Evolutionary conservation across 2,888 invertebrate species (phyloP), one percentile per base, ranked within the genome.

Genomic region (Julus scanicus): DNA sequence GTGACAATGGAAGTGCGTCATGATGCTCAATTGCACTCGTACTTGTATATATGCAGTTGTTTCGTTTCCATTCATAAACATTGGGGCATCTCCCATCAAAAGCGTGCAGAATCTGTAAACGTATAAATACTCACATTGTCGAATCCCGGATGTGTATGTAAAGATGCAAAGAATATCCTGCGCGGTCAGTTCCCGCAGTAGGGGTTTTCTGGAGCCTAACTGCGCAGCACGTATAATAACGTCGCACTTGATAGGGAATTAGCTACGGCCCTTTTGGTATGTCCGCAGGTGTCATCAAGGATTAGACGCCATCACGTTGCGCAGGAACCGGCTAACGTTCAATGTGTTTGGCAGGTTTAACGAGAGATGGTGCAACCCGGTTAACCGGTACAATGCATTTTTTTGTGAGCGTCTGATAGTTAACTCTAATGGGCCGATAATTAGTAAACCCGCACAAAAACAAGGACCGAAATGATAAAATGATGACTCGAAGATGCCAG

Each of bases 111-210:
- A 71, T 29, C 37, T 8, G 80, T 29, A 37, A 80, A 80, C 80
- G 13, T 13, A 63, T 63, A 44, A n/a, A 8, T 71, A 71, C 80
- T 80, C 13, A 80, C 80, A 80, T 80, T 80, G 80, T 80, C 80
- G 80, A 13, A 1, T 80, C 20, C 29, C 37, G 80, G 80, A 80
- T 29, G 80, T 80, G 80, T n/a, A n/a, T n/a, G n/a, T n/a, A n/a
- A 80, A 2, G 80, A 20, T 1, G 0, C 11, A 2, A 44, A 5
- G 6, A 44, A 5, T 44, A 44, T 44, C 44, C 44, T 44, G 44
- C 6, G 44, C 44, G 44, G 44, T 5, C 44, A 44, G 44, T 44
- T 44, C 44, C n/a, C n/a, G n/a, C n/a, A n/a, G n/a, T 44, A 6
- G 44, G 44, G 44, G 44, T 44, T 44, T n/a, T n/a, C 44, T 5